These are phyloP conservation scores for Urophycis tenuis DNA, from an alignment of 2,797 vertebrate species.

Conservation along the genomic window DNA sequence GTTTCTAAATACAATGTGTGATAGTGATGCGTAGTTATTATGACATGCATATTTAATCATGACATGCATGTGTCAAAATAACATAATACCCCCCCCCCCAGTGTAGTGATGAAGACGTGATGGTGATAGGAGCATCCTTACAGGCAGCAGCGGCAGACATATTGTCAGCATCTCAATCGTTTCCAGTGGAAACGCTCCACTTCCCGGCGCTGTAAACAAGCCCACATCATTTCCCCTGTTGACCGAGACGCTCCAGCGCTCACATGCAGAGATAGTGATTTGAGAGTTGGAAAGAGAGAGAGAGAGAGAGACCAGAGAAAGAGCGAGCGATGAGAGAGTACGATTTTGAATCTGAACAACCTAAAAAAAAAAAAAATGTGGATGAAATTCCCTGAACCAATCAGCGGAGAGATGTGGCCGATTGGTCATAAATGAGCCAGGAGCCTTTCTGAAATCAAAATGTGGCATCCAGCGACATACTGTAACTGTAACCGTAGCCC, in stretches of 20 bases:
- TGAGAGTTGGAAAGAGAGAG: neutral
- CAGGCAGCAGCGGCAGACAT: neutral
- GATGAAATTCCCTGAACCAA: neutral
- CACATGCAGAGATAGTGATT: neutral
- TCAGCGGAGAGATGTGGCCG: neutral
- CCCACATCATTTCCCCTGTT: neutral
- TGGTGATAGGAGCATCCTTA: neutral
- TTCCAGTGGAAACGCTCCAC: neutral
- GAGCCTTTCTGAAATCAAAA: neutral
- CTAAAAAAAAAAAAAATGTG: neutral
- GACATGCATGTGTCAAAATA: no score
- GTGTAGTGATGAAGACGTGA: neutral
- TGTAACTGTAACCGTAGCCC: no score
- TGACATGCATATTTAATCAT: neutral
- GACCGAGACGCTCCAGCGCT: neutral
- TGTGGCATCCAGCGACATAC: neutral
- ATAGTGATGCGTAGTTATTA: neutral
- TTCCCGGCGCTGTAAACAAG: neutral
- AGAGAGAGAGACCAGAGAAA: neutral
- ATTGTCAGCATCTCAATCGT: neutral
- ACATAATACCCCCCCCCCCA: no score
- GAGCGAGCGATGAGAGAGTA: no score
- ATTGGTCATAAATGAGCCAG: neutral
- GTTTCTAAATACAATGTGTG: neutral
- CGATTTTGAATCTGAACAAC: no score